phyloP scores from a whole-genome alignment of 1,140 invertebrate genomes.

The Bactericera cockerelli region DNA sequence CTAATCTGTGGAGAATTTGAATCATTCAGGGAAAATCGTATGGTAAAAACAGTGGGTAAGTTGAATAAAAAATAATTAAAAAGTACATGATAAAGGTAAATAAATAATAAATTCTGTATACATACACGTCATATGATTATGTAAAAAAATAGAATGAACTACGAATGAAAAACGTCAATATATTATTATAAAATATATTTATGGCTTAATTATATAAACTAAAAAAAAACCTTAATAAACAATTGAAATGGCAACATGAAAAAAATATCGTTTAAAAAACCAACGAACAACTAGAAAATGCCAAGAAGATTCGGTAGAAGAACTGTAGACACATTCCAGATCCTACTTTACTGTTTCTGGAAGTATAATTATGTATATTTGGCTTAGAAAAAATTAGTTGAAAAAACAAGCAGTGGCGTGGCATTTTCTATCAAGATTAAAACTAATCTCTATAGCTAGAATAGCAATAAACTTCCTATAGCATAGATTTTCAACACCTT shows the following conservation, averaged over 20 bases:
- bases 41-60: not conserved
- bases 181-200: not conserved
- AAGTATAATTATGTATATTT: not conserved
- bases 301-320: not conserved
- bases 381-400: not conserved
- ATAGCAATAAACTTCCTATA: too few species aligned
- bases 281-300: not conserved
- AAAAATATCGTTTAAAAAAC: not conserved
- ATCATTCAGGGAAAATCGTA: not conserved
- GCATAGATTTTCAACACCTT: too few species aligned
- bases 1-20: too few species aligned
- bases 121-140: not conserved
- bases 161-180: not conserved
- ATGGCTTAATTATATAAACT: constrained; percentile 4
- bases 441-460: too few species aligned
- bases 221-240: constrained; percentile 8
- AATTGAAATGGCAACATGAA: constrained; percentile 6
- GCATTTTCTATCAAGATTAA: too few species aligned
- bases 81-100: not conserved
- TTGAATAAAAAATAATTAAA: not conserved
- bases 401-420: not conserved
- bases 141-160: not conserved
- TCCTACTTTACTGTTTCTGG: not conserved
- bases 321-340: not conserved
- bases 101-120: not conserved